Conservation (phyloP, 2,113 vertebrate species). For the Dunckerocampus dactyliophorus region DNA sequence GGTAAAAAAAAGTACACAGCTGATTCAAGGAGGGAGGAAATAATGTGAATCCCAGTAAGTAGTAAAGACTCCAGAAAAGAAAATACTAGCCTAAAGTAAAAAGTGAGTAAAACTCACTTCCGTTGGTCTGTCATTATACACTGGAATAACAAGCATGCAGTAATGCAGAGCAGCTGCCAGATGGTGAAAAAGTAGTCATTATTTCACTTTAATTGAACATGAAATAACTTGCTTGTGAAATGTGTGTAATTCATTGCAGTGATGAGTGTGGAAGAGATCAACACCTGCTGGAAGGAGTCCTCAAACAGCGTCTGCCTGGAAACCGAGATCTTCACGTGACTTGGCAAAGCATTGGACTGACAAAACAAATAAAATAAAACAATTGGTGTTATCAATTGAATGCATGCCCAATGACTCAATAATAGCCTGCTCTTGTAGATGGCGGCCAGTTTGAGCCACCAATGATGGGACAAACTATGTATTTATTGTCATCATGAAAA, state of each 20-base stretch:
- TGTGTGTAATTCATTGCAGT: not conserved
- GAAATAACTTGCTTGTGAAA: not conserved
- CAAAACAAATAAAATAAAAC: conserved; percentile 11
- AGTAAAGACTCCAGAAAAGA: not conserved
- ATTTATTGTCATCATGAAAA: too few relatives aligned
- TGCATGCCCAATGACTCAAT: too few relatives aligned
- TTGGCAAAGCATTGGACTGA: conserved; percentile 92
- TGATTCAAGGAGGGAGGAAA: not conserved
- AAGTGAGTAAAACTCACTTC: not conserved
- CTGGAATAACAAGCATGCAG: too few relatives aligned
- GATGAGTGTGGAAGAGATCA: not conserved
- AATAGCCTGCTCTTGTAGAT: too few relatives aligned
- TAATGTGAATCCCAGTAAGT: not conserved
- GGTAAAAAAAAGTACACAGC: too few relatives aligned
- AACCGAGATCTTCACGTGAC: conserved; percentile 96
- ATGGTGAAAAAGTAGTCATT: too few relatives aligned
- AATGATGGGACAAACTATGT: too few relatives aligned
- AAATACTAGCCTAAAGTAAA: not conserved
- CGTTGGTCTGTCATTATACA: too few relatives aligned
- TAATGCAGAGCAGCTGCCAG: too few relatives aligned
- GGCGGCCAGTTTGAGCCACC: too few relatives aligned
- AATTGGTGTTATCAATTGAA: not conserved
- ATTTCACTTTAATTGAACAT: not conserved
- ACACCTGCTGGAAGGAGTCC: conserved; percentile 96
- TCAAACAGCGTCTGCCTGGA: conserved; percentile 96